Conservation (phyloP, 2,888 invertebrate species). For the Ichneumoninae sp. region DNA sequence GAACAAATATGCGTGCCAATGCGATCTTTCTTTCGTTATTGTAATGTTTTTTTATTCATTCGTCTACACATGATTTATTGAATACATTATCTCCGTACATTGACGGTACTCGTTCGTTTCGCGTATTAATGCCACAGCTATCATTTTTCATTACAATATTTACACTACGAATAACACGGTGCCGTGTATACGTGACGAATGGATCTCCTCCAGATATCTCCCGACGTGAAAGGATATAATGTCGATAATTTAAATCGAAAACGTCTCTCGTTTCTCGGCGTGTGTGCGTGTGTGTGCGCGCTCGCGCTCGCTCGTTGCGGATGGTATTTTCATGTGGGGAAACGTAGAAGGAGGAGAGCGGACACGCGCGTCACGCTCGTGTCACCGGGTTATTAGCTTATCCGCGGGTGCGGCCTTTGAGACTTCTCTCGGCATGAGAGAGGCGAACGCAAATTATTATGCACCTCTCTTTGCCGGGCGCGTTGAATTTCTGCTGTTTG, state of each 20-base stretch:
- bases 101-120: conserved; percentile 7
- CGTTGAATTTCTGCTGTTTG: conserved; percentile 43
- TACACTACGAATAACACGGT: background rate
- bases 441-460: conserved; percentile 63
- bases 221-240: conserved; percentile 49
- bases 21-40: background rate
- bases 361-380: conserved; percentile 57
- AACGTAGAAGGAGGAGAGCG: conserved; percentile 42
- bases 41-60: background rate
- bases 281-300: background rate
- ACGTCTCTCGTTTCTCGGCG: background rate
- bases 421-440: conserved; percentile 45
- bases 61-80: background rate
- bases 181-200: background rate
- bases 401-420: conserved; percentile 63
- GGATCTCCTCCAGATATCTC: conserved; percentile 39
- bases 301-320: background rate
- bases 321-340: conserved; percentile 21
- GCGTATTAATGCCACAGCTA: background rate
- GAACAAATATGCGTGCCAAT: background rate
- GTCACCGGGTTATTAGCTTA: conserved; percentile 62
- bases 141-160: background rate
- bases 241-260: conserved; percentile 57
- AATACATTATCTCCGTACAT: background rate
- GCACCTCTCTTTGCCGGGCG: conserved; percentile 37